These are phyloP conservation scores for Rhinogobio ventralis DNA, from an alignment of 2,797 vertebrate species.

Conservation along the genomic window DNA sequence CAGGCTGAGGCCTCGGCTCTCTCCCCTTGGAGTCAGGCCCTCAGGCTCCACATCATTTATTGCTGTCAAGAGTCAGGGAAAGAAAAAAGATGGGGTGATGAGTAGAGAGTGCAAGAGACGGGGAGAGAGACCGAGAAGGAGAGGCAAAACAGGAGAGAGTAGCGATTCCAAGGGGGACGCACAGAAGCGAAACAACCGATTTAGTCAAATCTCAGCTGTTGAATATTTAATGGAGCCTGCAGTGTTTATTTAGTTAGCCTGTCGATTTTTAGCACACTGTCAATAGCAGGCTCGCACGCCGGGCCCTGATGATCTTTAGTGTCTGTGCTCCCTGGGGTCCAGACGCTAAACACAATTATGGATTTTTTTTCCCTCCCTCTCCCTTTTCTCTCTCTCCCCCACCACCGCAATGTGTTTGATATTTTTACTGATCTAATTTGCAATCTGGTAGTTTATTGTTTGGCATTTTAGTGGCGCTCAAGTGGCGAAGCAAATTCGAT, in stretches of 20 bases:
- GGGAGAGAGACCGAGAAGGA: conserved; percentile 36
- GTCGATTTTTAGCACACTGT: conserved; percentile 99
- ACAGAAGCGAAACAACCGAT: conserved; percentile 75
- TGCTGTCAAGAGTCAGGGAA: conserved; percentile 77
- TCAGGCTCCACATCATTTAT: conserved; percentile 83
- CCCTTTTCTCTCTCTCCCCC: conserved; percentile 49
- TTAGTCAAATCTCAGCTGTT: conserved; percentile 96
- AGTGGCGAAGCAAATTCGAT: conserved; percentile 99
- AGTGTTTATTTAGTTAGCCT: conserved; percentile 99
- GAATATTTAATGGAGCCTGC: conserved; percentile 99
- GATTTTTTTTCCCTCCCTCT: conserved; percentile 81
- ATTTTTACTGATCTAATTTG: conserved; percentile 99
- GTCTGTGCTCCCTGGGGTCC: conserved; percentile 89
- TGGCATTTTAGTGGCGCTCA: conserved; percentile 99
- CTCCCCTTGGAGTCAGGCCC: conserved; percentile 79
- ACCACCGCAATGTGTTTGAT: conserved; percentile 99
- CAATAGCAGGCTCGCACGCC: conserved; percentile 89
- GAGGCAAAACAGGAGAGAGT: conserved; percentile 54
- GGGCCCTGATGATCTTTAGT: conserved; percentile 98
- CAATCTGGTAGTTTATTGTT: conserved; percentile 99
- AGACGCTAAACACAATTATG: conserved; percentile 99
- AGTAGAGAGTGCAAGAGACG: conserved; percentile 57
- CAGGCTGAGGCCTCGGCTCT: conserved; percentile 49
- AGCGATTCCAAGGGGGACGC: conserved; percentile 51
- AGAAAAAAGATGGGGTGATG: conserved; percentile 43